Evolutionary conservation across 2,797 vertebrate species (phyloP).

Genomic region (Remorina albescens): DNA sequence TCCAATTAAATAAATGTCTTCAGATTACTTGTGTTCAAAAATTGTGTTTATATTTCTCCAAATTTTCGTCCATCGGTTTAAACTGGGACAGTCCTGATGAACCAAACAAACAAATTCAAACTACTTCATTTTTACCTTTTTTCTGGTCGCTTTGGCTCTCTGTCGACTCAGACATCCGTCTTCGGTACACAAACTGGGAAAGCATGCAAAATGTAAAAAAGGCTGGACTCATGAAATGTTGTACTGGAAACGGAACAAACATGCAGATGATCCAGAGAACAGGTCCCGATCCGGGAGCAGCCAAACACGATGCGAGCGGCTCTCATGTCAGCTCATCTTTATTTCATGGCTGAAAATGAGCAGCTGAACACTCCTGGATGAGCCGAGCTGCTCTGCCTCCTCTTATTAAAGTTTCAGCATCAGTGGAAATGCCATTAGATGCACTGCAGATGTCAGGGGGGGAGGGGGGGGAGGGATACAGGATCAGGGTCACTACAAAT

Average conservation of each 20-base stretch:
- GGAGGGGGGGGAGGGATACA: background rate
- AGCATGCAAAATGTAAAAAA: slow-evolving; percentile 38
- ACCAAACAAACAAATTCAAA: no score
- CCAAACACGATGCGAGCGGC: slow-evolving; percentile 16
- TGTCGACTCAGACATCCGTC: slow-evolving; percentile 2
- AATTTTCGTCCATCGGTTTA: background rate
- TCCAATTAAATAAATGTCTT: no score
- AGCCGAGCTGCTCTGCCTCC: slow-evolving; percentile 35
- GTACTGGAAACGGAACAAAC: slow-evolving; percentile 1
- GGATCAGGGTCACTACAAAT: slow-evolving; percentile 6
- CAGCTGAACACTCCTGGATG: slow-evolving; percentile 36
- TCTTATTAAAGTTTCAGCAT: slow-evolving; percentile 67
- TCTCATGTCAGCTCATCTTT: slow-evolving; percentile 46
- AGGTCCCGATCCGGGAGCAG: background rate
- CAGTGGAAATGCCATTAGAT: slow-evolving; percentile 11
- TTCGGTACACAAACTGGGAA: slow-evolving; percentile 8
- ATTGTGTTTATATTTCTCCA: background rate
- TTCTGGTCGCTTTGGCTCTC: background rate
- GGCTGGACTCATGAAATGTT: no score
- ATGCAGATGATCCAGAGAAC: slow-evolving; percentile 3
- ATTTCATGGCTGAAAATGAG: slow-evolving; percentile 56
- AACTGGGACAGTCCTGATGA: no score
- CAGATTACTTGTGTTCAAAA: no score
- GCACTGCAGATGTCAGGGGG: slow-evolving; percentile 25
- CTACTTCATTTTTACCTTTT: background rate